Conservation (phyloP, 2,113 vertebrate genomes). For the Aphelocoma coerulescens region DNA sequence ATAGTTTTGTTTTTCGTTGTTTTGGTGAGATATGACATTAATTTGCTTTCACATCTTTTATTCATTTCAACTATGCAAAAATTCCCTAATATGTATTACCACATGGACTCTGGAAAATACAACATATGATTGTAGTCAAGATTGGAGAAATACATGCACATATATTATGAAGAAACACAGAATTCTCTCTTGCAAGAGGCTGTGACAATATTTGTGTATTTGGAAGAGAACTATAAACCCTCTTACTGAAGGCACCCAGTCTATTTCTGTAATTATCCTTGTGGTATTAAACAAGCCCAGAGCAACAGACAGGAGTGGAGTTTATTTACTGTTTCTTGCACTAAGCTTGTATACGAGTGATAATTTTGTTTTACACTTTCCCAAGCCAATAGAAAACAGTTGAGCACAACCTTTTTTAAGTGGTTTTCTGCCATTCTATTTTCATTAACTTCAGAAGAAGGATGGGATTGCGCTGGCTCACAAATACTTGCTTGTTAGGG, state of each 20-base stretch:
- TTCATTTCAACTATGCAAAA: constrained; percentile 47
- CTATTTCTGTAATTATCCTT: neutral
- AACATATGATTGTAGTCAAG: neutral
- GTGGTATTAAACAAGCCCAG: neutral
- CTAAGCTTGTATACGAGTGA: neutral
- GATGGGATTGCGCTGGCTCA: neutral
- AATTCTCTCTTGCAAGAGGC: neutral
- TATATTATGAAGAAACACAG: neutral
- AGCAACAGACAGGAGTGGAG: neutral
- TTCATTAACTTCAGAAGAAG: neutral
- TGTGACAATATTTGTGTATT: neutral
- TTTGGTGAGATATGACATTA: constrained; percentile 40
- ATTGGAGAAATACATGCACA: neutral
- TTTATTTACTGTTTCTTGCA: neutral
- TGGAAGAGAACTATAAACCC: neutral
- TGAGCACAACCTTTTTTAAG: neutral
- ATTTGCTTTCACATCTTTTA: constrained; percentile 56
- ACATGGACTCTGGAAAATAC: constrained; percentile 17
- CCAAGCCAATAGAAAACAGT: neutral
- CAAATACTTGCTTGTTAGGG: neutral
- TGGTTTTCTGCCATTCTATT: neutral
- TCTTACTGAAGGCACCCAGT: neutral
- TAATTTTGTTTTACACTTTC: neutral
- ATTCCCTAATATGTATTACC: neutral
- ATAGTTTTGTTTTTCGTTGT: constrained; percentile 45